phyloP scores from a whole-genome alignment of 2,113 vertebrate genomes.

The Lophotis ruficrista region DNA sequence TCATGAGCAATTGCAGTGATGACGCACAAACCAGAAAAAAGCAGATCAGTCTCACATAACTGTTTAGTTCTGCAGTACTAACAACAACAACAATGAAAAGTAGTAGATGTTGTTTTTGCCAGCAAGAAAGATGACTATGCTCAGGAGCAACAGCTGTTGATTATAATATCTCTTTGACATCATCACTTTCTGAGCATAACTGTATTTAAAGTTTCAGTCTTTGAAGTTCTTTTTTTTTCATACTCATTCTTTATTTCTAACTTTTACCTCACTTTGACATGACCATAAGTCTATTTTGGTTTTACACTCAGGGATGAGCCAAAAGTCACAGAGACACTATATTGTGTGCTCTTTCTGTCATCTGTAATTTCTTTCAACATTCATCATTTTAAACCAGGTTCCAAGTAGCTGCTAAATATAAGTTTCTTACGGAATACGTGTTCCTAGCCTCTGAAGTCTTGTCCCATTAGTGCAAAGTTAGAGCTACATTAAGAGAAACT shows the following conservation, averaged over 20 bases:
- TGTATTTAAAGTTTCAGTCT: not conserved
- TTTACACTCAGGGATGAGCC: slow-evolving; percentile 1
- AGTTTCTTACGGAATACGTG: not conserved
- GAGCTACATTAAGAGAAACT: not conserved
- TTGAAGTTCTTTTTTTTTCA: not conserved
- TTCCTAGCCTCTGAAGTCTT: not conserved
- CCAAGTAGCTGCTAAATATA: slow-evolving; percentile 4
- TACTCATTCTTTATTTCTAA: not conserved
- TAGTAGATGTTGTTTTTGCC: not conserved
- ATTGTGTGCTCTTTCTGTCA: slow-evolving; percentile 36
- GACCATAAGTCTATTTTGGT: slow-evolving; percentile 6
- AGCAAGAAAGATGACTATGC: not conserved
- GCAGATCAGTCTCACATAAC: not conserved
- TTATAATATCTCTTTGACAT: not conserved
- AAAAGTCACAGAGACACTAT: not conserved
- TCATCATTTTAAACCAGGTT: slow-evolving; percentile 18
- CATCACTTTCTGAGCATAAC: not conserved
- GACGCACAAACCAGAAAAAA: slow-evolving; percentile 1
- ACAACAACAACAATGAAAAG: not conserved
- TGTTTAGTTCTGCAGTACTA: not conserved
- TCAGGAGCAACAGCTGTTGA: not conserved
- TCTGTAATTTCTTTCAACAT: slow-evolving; percentile 34
- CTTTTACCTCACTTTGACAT: not conserved
- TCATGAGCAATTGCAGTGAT: not conserved
- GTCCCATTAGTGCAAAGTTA: not conserved